Evolutionary conservation across 2,888 invertebrate species (phyloP), one percentile per base, ranked within the genome.

Genomic region (Clivina fossor): DNA sequence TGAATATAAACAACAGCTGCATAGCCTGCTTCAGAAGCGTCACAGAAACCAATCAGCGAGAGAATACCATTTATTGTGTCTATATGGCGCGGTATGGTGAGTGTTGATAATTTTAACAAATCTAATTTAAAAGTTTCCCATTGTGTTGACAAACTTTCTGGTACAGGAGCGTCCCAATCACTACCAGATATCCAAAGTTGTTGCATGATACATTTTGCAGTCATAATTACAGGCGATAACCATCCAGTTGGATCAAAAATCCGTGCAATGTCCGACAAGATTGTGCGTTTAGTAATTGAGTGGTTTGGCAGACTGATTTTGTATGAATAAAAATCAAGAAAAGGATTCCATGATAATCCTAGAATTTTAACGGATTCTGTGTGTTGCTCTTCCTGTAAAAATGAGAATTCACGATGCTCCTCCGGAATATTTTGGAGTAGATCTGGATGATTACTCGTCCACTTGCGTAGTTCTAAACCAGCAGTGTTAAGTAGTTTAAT

Each of bases 191-290:
- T 15, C 41, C 41, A 41, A n/a, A 41, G 11, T 15, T 24, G 22
- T 40, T 64, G 63, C 5, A 62, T 48, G 18, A 62, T 18, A 15
- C 60, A 32, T 44, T 63, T 64, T n/a, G 60, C 60, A 15, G 28
- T 28, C 5, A 63, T 15, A n/a, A 50, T 48, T 3, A 41, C 8
- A 3, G 59, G 60, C 5, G 50, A 37, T 3, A 60, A 13, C 53
- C 49, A 59, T n/a, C 60, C 59, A 1, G 57, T 40, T 4, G 61
- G 61, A 46, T 61, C 61, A 11, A 48, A 63, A 38, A 50, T 37
- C 35, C 22, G 53, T 28, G 56, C 57, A 2, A 58, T 38, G 13
- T 59, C 53, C 2, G 53, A 40, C 55, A 62, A 57, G 28, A 63
- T 58, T 7, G 18, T 56, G 35, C 62, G 41, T 30, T 64, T 63